Conservation (phyloP, 2,797 vertebrate genomes). For the Echeneis naucrates region DNA sequence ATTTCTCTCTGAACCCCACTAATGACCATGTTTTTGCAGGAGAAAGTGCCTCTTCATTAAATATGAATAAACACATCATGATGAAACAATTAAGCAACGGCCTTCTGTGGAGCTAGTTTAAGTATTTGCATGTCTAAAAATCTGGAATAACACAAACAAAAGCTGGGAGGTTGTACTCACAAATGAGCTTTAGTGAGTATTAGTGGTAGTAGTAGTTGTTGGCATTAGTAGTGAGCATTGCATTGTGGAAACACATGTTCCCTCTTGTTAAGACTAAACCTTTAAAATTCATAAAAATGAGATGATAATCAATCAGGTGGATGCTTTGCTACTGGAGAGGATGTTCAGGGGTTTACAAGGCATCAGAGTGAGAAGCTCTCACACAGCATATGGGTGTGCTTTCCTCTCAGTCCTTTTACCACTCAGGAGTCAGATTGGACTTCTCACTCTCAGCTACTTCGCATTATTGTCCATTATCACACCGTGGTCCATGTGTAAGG, state of each 20-base stretch:
- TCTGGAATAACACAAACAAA: slow-evolving; percentile 70
- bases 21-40: slow-evolving; percentile 78
- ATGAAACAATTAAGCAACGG: slow-evolving; percentile 83
- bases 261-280: slow-evolving; percentile 30
- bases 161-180: slow-evolving; percentile 50
- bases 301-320: slow-evolving; percentile 56
- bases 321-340: slow-evolving; percentile 31
- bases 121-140: slow-evolving; percentile 56
- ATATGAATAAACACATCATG: slow-evolving; percentile 83
- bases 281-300: slow-evolving; percentile 50
- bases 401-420: slow-evolving; percentile 74
- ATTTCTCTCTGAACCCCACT: slow-evolving; percentile 70
- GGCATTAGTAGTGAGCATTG: slow-evolving; percentile 55
- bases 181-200: slow-evolving; percentile 56
- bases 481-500: slow-evolving; percentile 81
- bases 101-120: slow-evolving; percentile 64
- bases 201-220: too few relatives aligned
- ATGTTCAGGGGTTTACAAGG: slow-evolving; percentile 46
- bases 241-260: slow-evolving; percentile 17
- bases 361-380: slow-evolving; percentile 61
- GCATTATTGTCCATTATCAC: slow-evolving; percentile 89
- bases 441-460: slow-evolving; percentile 81
- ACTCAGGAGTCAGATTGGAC: slow-evolving; percentile 83
- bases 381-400: slow-evolving; percentile 66
- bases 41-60: slow-evolving; percentile 80